Base-by-base conservation (phyloP, 2,113 vertebrate species). In the Himantopus leucocephalus region DNA sequence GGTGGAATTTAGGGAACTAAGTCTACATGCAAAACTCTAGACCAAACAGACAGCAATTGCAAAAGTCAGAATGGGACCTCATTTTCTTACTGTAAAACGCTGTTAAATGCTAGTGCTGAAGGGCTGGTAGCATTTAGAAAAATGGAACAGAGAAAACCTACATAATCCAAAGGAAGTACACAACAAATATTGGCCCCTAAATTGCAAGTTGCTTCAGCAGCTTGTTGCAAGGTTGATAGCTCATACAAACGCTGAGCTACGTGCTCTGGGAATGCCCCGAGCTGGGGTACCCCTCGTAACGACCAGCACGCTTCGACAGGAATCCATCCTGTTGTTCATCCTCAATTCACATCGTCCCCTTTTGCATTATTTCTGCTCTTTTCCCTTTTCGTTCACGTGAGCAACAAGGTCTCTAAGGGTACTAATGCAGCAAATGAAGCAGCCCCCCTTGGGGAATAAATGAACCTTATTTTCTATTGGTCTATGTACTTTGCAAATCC, bases 241-340 rank as follows among this genome's bases (percentile, higher is more conserved):
- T 79, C 34, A 39, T 8, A 27, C 3, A 91, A 92, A 52, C 26
- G 30, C 45, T 43, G 3, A 83, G 58, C 15, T 22, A 55, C 0
- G 1, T 47, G 23, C 8, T 66, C 58, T 30, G 27, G 20, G 80
- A 56, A 86, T 22, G 21, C 20, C 45, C 26, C 30, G 29, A 85
- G 5, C 16, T 0, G 4, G 5, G 5, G 6, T 30, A 82, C 9
- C 19, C 19, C n/a, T 74, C 1, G 0, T n/a, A 72, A 76, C 0
- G 10, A 60, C 43, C 48, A 60, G 21, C 35, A 32, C 0, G 2
- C 30, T 72, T 66, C 1, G 1, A 47, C 53, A 53, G 37, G 22
- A 75, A 78, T 53, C 34, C 21, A 35, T 60, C 53, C 7, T 50
- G 35, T 10, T 48, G 29, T 29, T 75, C 14, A 48, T 56, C 50